Percentiles rank a stretch among this genome's conserved stretches.
Conservation (phyloP, 2,797 vertebrate genomes). For the Acrossocheilus wenchowensis region DNA sequence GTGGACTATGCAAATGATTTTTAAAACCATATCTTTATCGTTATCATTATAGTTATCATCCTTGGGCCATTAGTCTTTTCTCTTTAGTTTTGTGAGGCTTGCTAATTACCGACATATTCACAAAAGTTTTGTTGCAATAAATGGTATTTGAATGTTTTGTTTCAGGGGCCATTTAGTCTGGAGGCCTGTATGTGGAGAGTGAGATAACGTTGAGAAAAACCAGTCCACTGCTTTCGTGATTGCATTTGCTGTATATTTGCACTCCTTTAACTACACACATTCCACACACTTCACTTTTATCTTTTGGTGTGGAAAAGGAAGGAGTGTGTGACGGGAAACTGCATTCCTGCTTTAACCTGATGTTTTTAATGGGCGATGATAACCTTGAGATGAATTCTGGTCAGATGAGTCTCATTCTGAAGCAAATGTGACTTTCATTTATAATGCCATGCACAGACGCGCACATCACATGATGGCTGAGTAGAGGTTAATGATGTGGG, state of each 20-base stretch:
- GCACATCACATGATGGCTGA: conserved; percentile 44
- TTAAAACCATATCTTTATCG: background rate
- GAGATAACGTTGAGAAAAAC: background rate
- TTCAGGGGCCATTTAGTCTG: background rate
- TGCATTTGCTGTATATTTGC: background rate
- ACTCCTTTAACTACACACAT: background rate
- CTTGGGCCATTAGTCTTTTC: background rate
- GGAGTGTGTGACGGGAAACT: background rate
- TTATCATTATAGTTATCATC: background rate
- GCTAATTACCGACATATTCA: background rate
- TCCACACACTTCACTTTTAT: background rate
- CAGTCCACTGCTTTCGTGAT: background rate
- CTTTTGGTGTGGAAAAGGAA: background rate
- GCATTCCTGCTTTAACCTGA: conserved; percentile 55
- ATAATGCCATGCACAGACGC: conserved; percentile 9
- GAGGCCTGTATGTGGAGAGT: background rate
- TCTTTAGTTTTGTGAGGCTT: background rate
- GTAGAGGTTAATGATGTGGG: conserved; percentile 23
- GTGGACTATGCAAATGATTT: background rate
- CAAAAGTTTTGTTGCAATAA: background rate
- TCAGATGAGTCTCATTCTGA: conserved; percentile 53
- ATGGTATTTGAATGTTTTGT: conserved; percentile 10
- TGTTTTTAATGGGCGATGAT: conserved; percentile 46
- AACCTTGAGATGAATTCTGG: conserved; percentile 35
- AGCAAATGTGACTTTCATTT: conserved; percentile 71